Evolutionary conservation across 2,797 vertebrate species (phyloP), one percentile per base, ranked within the genome.

Genomic region (Lacerta bilineata): DNA sequence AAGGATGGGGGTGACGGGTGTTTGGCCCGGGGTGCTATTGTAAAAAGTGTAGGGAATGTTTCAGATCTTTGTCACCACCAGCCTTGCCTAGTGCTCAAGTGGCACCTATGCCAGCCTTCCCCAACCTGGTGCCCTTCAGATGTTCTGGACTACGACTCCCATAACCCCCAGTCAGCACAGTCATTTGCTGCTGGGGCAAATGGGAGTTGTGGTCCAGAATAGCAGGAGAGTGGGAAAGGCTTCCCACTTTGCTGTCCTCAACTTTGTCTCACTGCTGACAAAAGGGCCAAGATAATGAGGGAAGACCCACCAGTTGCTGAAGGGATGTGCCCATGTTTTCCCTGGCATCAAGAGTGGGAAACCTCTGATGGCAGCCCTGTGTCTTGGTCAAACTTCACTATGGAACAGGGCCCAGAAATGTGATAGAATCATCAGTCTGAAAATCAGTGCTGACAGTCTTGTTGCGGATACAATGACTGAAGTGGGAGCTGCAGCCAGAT

Each of bases 341-440:
- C 66, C 8, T 4, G n/a, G 46, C 23, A 59, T 27, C 33, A 71
- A 74, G 11, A 55, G 29, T 2, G 15, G 39, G 82, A 23, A 0
- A 80, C 72, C 81, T 87, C 93, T 91, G 89, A 93, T 91, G 84
- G 91, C 87, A 91, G 89, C 88, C 89, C 94, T 91, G 91, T 90
- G 83, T 83, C 90, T 90, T 91, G 91, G 91, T 91, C 91, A 92
- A 85, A 85, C 89, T 88, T 87, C 85, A 83, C 92, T 83, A 69
- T 86, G 89, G 92, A 27, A 2, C 86, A 68, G 84, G 90, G 92
- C 90, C 91, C 79, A 88, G 93, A 91, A 88, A 94, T 90, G 91
- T 91, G 91, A 93, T 95, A 93, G 94, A 95, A 95, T 95, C 93
- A 93, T 95, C 94, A 91, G 84, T 66, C 8, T 92, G 90, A 91